phyloP scores from a whole-genome alignment of 2,113 vertebrate genomes.

The Neogale vison region DNA sequence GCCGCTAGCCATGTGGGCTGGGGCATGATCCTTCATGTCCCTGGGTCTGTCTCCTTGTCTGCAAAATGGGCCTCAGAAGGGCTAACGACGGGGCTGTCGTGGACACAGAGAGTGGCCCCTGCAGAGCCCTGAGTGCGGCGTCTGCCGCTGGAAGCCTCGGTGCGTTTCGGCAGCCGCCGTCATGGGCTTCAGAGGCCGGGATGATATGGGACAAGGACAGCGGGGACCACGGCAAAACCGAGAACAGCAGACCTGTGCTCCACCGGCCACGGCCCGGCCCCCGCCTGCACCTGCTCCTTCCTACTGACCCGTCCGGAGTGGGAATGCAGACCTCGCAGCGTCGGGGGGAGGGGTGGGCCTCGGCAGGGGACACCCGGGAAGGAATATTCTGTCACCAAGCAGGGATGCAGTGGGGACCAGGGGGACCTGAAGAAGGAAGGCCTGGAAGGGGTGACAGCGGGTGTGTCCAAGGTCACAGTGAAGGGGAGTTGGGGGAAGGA shows the following conservation, averaged over 20 bases:
- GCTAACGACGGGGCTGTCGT: fast-evolving
- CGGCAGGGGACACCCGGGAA: not conserved
- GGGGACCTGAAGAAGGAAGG: not conserved
- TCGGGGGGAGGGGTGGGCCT: fast-evolving
- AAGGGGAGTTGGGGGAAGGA: fast-evolving
- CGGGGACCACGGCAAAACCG: not conserved
- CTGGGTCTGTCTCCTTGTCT: not conserved
- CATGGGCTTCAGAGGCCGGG: not conserved
- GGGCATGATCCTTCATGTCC: fast-evolving
- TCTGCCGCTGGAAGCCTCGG: not conserved
- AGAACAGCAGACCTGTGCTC: not conserved
- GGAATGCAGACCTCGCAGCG: not conserved
- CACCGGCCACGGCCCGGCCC: fast-evolving
- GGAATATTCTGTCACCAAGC: not conserved
- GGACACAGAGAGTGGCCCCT: not conserved
- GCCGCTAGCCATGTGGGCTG: not conserved
- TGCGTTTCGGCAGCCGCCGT: not conserved
- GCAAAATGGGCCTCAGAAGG: not conserved
- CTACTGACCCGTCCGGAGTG: not conserved
- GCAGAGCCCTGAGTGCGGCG: fast-evolving
- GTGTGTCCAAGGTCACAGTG: not conserved
- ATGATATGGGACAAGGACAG: not conserved
- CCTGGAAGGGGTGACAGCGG: not conserved
- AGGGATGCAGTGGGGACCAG: not conserved
- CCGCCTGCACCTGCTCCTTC: not conserved